Evolutionary conservation across 2,797 vertebrate species (phyloP), one percentile per base, ranked within the genome.

Genomic region (Macropodus opercularis): DNA sequence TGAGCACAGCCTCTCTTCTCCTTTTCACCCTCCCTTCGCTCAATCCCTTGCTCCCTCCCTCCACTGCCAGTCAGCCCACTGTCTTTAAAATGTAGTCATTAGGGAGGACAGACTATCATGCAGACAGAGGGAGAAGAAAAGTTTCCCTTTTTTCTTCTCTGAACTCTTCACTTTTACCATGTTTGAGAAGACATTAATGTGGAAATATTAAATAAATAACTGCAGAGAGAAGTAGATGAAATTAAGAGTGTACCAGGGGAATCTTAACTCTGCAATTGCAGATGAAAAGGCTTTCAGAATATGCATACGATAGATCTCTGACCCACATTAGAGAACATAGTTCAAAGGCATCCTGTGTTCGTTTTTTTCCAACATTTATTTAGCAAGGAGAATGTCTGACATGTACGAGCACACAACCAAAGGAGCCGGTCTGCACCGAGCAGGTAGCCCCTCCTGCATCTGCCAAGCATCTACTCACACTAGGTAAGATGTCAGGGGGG

Each of bases 21-120:
- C 76, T 82, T 70, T 55, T 63, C 68, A 35, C 82, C 72, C 81
- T 63, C 77, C 65, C 66, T 17, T 26, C 69, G 76, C 72, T 27
- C 67, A 15, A 68, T 69, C 68, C 60, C 54, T 34, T 59, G 54
- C 81, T 53, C 63, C 67, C 56, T 72, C 75, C 67, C 81, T 56
- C 72, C 61, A 43, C 83, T 69, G 75, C 76, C 26, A 83, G 87
- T 87, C 87, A 88, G 84, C 83, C 84, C 79, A 72, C 77, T 66
- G 75, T 77, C 81, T 88, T 91, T 87, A 84, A 90, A 91, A 90
- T 88, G 84, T 82, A 89, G 89, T 91, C 91, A 90, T 92, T 89
- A 91, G 83, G 72, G 78, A 86, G 67, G 79, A 87, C 73, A 72
- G 77, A 70, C 77, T 58, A 77, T 82, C 80, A 60, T 18, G 76